Evolutionary conservation across 2,797 vertebrate species (phyloP).

Genomic region (Myotis findleyi): DNA sequence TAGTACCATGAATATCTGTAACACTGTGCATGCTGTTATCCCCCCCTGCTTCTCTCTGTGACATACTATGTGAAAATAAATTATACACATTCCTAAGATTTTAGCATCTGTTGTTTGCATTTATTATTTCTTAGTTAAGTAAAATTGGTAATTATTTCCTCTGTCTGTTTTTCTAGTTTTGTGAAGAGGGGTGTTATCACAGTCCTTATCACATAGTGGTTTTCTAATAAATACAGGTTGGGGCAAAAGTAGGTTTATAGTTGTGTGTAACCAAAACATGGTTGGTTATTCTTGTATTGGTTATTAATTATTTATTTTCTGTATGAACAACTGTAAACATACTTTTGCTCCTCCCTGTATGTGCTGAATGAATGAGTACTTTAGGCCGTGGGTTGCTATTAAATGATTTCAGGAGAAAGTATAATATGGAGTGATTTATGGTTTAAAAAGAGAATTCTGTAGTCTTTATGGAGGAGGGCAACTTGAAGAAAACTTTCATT

Average conservation of each 20-base stretch:
- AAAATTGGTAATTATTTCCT: conserved; percentile 22
- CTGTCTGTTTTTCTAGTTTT: conserved; percentile 32
- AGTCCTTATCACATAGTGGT: not conserved
- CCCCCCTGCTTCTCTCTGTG: not conserved
- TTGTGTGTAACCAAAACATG: not conserved
- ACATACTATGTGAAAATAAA: not conserved
- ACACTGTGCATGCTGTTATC: not conserved
- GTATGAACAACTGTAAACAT: not conserved
- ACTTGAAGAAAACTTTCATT: conserved; percentile 47
- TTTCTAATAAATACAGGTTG: not conserved
- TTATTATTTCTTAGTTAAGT: conserved; percentile 51
- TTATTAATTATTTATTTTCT: not conserved
- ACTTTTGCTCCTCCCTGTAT: not conserved
- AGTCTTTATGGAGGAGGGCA: not conserved
- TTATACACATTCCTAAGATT: not conserved
- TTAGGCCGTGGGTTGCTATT: not conserved
- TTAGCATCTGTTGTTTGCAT: conserved; percentile 54
- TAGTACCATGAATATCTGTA: not conserved
- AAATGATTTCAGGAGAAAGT: not conserved
- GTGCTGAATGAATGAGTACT: conserved; percentile 20
- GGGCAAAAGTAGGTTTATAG: not conserved
- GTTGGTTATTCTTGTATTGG: not conserved
- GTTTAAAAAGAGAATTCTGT: conserved; percentile 47
- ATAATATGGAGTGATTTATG: conserved; percentile 7
- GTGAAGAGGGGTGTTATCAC: not conserved